Base-by-base conservation (phyloP, 2,113 vertebrate genomes). In the human region DNA sequence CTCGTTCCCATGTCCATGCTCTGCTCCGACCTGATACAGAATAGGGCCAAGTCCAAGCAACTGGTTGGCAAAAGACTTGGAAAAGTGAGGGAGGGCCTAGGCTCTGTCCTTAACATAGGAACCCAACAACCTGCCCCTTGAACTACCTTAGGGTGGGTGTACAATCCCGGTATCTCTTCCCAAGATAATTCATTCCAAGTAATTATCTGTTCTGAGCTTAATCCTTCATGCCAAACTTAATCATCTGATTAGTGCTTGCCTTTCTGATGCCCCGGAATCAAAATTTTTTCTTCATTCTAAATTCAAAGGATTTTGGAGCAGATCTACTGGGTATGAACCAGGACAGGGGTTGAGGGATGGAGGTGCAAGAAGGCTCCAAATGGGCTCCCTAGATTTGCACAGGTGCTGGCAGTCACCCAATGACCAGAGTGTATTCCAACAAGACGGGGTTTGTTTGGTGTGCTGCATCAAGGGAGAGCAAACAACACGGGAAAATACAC, bases 111-210 rank as follows among this genome's bases (percentile, higher is more conserved):
- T n/a, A 57, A 70, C 68, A 94, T 0, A 13, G 22, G 38, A 17
- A 6, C 18, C 45, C 25, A 48, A 81, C 2, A 25, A 25, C 25
- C 16, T 66, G n/a, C 66, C 45, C 57, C 27, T 50, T 57, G 35
- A 22, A 50, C 8, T 23, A 45, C 59, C 40, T 38, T 66, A 85
- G 11, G 16, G 16, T 66, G 2, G 8, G 0, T 0, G 0, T 4
- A 66, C 66, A 14, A 6, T 5, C 43, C 72, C 25, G 16, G 18
- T 1, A 57, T 38, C 13, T 30, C 27, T 30, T 59, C 52, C 80
- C 32, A 64, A 73, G 35, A 80, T 55, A 66, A 87, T 27, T 64
- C 66, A 61, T 9, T 64, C 66, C n/a, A 35, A 16, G 9, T 27
- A 59, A 70, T 6, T 6, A 4, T 14, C 22, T 45, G 23, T 6